Evolutionary conservation across 2,113 vertebrate genomes (phyloP).

Genomic region (Neopipo cinnamomea): DNA sequence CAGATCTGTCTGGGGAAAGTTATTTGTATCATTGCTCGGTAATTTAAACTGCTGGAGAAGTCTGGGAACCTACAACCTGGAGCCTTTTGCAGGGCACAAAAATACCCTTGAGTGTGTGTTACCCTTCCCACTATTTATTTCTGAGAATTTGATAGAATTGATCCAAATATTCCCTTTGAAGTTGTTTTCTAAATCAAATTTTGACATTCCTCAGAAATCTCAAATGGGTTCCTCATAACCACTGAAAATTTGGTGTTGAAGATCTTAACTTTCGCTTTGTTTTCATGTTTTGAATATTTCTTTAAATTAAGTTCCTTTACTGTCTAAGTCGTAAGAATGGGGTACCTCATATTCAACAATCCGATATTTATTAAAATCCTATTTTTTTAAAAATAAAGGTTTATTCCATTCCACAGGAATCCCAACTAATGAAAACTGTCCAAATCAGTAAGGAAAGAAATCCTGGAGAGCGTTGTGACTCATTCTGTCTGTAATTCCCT

Average conservation of each 20-base stretch:
- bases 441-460: neutral
- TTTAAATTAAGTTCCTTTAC: neutral
- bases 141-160: neutral
- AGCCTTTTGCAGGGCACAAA: neutral
- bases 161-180: neutral
- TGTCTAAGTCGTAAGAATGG: neutral
- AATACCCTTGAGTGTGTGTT: neutral
- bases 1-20: neutral
- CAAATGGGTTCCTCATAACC: neutral
- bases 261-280: neutral
- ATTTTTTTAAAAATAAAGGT: neutral
- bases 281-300: neutral
- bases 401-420: neutral
- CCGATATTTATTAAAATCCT: neutral
- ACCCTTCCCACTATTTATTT: neutral
- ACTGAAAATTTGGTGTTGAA: neutral
- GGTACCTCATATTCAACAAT: neutral
- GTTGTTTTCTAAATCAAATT: neutral
- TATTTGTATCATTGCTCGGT: neutral
- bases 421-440: neutral
- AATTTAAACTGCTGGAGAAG: neutral
- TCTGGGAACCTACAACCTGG: neutral
- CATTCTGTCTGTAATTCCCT: neutral
- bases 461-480: neutral
- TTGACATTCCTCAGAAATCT: neutral